Conservation (phyloP, 2,797 vertebrate species). For the Tolypeutes matacus region DNA sequence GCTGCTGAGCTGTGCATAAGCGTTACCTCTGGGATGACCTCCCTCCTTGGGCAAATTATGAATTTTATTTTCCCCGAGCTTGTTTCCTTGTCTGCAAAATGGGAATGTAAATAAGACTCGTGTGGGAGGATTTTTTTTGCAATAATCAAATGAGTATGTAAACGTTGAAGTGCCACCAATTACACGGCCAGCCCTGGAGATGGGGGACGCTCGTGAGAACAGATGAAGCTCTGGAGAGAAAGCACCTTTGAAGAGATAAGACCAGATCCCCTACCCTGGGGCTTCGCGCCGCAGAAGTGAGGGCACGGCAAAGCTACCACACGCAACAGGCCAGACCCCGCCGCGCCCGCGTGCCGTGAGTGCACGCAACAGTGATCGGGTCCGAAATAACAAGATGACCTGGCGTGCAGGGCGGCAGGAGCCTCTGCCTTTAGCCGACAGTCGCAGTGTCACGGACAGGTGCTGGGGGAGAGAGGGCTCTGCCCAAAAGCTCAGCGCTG, state of each 20-base stretch:
- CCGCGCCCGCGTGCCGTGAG: fast-evolving
- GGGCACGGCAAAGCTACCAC: neutral
- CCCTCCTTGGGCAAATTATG: fast-evolving
- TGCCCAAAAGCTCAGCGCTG: fast-evolving
- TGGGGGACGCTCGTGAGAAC: fast-evolving
- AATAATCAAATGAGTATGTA: fast-evolving
- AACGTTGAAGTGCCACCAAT: fast-evolving
- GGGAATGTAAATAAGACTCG: fast-evolving
- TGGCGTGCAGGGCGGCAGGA: fast-evolving
- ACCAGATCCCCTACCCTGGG: neutral
- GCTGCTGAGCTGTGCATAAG: too few species aligned
- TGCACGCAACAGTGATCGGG: neutral
- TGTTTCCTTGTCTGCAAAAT: neutral
- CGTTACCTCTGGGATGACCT: too few species aligned
- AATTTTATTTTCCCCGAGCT: neutral
- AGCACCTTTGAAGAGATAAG: neutral
- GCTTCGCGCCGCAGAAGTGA: neutral
- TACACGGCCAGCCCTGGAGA: fast-evolving
- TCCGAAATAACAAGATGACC: fast-evolving
- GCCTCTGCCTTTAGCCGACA: too few species aligned
- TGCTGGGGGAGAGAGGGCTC: neutral
- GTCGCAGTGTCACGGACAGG: neutral
- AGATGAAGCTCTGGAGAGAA: neutral
- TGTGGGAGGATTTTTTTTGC: fast-evolving
- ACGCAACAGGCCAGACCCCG: neutral